A percentile compares a stretch with the other conserved stretches of the same genome.
Conservation (phyloP, 2,888 invertebrate species). For the Eucriotettix oculatus region DNA sequence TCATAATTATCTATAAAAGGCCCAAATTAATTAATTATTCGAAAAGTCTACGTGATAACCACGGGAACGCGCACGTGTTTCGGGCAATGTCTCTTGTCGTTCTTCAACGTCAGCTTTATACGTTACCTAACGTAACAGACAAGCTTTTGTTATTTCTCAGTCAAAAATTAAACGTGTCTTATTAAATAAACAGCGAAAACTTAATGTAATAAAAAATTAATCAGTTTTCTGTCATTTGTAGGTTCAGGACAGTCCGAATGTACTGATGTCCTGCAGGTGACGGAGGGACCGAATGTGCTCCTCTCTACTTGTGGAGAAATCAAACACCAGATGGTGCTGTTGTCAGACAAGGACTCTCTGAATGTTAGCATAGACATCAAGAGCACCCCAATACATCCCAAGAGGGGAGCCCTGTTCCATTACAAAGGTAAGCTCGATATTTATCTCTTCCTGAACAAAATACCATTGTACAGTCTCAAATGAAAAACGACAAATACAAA, state of each 20-base stretch:
- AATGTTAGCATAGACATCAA: conserved; percentile 28
- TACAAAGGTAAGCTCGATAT: conserved; percentile 34
- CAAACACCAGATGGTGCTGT: conserved; percentile 31
- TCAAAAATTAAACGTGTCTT: too few species aligned
- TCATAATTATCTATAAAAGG: too few species aligned
- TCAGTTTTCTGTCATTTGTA: neutral
- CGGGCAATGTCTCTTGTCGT: too few species aligned
- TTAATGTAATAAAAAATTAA: neutral
- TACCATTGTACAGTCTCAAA: too few species aligned
- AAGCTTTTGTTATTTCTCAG: too few species aligned
- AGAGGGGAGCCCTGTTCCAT: conserved; percentile 45
- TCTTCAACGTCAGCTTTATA: too few species aligned
- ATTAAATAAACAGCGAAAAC: neutral
- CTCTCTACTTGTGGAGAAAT: conserved; percentile 35
- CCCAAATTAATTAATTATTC: too few species aligned
- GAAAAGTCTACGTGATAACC: too few species aligned
- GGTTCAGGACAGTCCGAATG: conserved; percentile 23
- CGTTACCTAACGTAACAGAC: too few species aligned
- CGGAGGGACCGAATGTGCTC: conserved; percentile 33
- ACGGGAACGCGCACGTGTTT: too few species aligned
- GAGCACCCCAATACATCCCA: conserved; percentile 35
- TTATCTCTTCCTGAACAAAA: too few species aligned
- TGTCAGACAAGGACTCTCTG: conserved; percentile 31
- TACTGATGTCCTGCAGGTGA: conserved; percentile 33
- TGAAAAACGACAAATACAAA: too few species aligned